Conservation (phyloP, 2,797 vertebrate species). For the Phalloptychus januarius region DNA sequence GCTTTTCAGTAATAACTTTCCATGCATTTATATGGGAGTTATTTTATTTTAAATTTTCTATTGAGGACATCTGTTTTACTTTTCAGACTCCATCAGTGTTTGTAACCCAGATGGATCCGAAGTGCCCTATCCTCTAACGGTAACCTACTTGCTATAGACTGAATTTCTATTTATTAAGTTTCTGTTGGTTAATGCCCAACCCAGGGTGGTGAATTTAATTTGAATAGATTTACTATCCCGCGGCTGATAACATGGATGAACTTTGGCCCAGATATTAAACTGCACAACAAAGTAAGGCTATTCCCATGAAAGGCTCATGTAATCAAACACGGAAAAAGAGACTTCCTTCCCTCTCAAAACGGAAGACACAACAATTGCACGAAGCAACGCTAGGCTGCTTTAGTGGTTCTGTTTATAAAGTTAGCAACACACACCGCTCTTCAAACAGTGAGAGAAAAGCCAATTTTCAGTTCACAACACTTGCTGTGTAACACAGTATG, state of each 20-base stretch:
- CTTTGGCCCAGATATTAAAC: conserved; percentile 13
- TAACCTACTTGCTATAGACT: conserved; percentile 54
- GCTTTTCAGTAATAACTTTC: background rate
- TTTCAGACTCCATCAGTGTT: conserved; percentile 65
- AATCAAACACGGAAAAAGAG: conserved; percentile 63
- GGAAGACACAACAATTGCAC: conserved; percentile 37
- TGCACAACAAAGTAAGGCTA: conserved; percentile 48
- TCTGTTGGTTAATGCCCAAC: conserved; percentile 32
- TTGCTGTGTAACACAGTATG: conserved; percentile 6
- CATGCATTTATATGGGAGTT: background rate
- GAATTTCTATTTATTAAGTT: conserved; percentile 9
- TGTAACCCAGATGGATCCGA: conserved; percentile 86
- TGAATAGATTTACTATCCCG: conserved; percentile 1
- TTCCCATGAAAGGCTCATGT: conserved; percentile 42
- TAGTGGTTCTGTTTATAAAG: conserved; percentile 20
- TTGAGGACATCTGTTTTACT: conserved; percentile 13
- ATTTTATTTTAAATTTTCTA: background rate
- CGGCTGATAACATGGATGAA: conserved; percentile 40
- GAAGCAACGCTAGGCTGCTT: conserved; percentile 14
- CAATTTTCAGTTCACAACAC: conserved; percentile 24
- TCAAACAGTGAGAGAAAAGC: conserved; percentile 14
- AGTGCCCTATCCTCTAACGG: conserved; percentile 70
- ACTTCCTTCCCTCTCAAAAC: conserved; percentile 62
- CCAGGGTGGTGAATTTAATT: conserved; percentile 39
- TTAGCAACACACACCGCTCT: conserved; percentile 16